A percentile compares a stretch with the other conserved stretches of the same genome.
Evolutionary conservation across 2,113 vertebrate species (phyloP).

Genomic region (Crotalus viridis): DNA sequence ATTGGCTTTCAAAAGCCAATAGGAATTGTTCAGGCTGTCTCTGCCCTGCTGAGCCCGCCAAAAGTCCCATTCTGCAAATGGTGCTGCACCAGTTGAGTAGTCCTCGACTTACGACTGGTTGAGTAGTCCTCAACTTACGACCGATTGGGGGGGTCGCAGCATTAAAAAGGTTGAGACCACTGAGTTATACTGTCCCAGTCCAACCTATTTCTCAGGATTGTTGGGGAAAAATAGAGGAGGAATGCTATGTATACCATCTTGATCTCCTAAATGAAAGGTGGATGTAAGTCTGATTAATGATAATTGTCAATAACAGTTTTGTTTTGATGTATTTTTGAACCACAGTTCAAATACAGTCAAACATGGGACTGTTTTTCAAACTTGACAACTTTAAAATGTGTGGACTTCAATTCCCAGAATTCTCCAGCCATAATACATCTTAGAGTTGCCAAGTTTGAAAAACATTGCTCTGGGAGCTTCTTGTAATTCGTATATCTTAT

Average conservation of each 20-base stretch:
- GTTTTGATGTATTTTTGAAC: background rate
- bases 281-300: background rate
- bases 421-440: background rate
- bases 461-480: background rate
- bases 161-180: no score
- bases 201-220: background rate
- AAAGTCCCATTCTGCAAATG: no score
- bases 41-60: no score
- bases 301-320: background rate
- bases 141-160: no score
- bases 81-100: no score
- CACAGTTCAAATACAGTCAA: background rate
- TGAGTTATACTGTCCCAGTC: background rate
- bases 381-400: background rate
- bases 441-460: background rate
- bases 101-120: no score
- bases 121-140: no score
- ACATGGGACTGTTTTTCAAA: background rate
- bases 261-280: background rate
- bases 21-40: no score
- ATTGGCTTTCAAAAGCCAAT: no score
- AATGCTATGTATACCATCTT: background rate
- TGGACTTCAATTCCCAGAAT: background rate
- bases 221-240: background rate
- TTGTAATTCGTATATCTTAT: background rate